These are phyloP conservation scores for Drosophila kurseongensis DNA, from an alignment of 1,140 invertebrate genomes.

Conservation along the genomic window DNA sequence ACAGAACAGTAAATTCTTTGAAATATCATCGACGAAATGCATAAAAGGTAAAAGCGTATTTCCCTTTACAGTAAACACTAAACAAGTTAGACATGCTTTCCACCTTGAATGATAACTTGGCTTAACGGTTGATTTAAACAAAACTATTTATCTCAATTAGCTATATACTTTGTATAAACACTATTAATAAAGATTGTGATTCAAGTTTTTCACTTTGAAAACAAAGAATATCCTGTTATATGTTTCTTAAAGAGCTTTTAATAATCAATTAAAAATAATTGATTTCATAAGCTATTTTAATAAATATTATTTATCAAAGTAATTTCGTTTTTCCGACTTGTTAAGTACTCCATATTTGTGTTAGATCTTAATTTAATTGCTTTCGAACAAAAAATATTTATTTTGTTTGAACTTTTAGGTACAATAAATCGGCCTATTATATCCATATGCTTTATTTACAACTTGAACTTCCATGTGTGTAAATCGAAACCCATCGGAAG, in stretches of 20 bases:
- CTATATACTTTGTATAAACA: not conserved
- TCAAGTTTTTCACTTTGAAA: no score
- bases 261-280: no score
- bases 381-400: slow-evolving; percentile 1
- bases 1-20: slow-evolving; percentile 3
- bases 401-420: not conserved
- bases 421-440: not conserved
- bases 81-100: not conserved
- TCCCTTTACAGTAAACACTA: slow-evolving; percentile 9
- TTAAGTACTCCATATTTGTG: not conserved
- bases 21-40: not conserved
- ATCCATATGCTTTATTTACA: slow-evolving; percentile 1
- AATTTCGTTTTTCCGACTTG: no score
- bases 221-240: no score
- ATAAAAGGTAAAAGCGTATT: slow-evolving; percentile 1
- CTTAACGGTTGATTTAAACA: not conserved
- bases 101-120: not conserved
- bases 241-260: no score
- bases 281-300: no score
- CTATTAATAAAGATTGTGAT: not conserved
- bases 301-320: no score
- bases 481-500: slow-evolving; percentile 51
- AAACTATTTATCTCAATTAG: not conserved
- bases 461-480: slow-evolving; percentile 17
- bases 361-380: not conserved